Evolutionary conservation across 2,888 invertebrate genomes (phyloP).

Genomic region (Ceraclea dissimilis): DNA sequence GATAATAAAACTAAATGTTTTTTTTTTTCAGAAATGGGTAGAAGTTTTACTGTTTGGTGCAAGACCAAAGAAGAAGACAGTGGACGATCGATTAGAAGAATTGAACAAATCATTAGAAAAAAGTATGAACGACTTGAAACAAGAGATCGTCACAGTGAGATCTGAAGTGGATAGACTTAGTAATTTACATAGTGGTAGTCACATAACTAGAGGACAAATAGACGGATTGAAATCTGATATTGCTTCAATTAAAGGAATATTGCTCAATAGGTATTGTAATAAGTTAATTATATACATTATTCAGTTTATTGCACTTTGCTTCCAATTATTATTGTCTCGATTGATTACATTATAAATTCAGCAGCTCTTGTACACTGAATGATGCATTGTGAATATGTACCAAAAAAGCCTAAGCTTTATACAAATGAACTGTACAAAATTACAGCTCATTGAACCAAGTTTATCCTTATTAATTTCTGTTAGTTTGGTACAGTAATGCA

Average conservation of each 20-base stretch:
- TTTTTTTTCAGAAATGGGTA: conserved; percentile 49
- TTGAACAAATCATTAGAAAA: conserved; percentile 58
- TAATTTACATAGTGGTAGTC: conserved; percentile 37
- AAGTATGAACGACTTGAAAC: conserved; percentile 53
- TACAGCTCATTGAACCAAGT: no score
- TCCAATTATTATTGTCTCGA: neutral
- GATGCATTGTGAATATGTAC: no score
- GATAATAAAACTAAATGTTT: no score
- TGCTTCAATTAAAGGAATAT: conserved; percentile 63
- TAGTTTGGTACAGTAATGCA: no score
- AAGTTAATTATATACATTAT: conserved; percentile 17
- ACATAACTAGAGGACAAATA: conserved; percentile 52
- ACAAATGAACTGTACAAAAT: no score
- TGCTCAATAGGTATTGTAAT: conserved; percentile 66
- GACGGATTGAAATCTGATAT: conserved; percentile 61
- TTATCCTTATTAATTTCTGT: no score
- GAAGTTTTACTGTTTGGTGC: conserved; percentile 62
- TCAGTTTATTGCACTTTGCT: neutral
- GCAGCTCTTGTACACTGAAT: no score
- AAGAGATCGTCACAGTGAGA: conserved; percentile 57
- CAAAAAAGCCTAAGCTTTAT: no score
- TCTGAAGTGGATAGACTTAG: conserved; percentile 52
- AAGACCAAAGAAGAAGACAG: conserved; percentile 52
- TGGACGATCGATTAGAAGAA: conserved; percentile 60
- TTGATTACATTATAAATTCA: neutral